phyloP scores from a whole-genome alignment of 2,888 invertebrate genomes.

The Drosophila neonasuta region DNA sequence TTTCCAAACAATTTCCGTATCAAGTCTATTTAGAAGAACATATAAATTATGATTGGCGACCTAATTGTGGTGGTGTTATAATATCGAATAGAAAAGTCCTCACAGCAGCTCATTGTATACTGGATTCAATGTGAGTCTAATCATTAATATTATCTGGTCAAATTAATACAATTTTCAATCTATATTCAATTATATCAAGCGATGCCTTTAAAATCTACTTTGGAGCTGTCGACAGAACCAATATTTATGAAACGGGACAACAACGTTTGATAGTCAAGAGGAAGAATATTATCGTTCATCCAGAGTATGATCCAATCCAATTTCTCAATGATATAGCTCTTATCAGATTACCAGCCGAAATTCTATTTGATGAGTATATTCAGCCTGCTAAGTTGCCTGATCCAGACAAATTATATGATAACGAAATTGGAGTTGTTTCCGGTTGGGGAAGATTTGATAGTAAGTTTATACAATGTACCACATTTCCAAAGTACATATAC shows the following conservation, averaged over 20 bases:
- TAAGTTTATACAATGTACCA: rapidly evolving
- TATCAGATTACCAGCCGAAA: too few species aligned
- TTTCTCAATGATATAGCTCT: neutral
- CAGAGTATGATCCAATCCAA: too few species aligned
- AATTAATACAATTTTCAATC: neutral
- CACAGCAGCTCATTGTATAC: slow-evolving; percentile 29
- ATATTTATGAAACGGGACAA: too few species aligned
- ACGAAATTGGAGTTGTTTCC: too few species aligned
- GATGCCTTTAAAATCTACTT: slow-evolving; percentile 9
- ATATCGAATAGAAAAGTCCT: slow-evolving; percentile 18
- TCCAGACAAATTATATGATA: too few species aligned
- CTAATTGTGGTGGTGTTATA: slow-evolving; percentile 2
- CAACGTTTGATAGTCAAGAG: too few species aligned
- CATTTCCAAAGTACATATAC: too few species aligned
- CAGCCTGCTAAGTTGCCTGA: slow-evolving; percentile 1
- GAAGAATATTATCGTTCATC: too few species aligned
- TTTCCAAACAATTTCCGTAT: slow-evolving; percentile 26
- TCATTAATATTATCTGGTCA: neutral
- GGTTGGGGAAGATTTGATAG: too few species aligned
- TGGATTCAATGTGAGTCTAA: neutral
- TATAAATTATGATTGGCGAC: neutral
- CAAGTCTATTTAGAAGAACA: neutral
- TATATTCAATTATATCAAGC: neutral
- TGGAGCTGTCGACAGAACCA: neutral
- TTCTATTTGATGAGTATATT: too few species aligned